Evolutionary conservation across 2,888 invertebrate genomes (phyloP).

Genomic region (Pandemis corylana): DNA sequence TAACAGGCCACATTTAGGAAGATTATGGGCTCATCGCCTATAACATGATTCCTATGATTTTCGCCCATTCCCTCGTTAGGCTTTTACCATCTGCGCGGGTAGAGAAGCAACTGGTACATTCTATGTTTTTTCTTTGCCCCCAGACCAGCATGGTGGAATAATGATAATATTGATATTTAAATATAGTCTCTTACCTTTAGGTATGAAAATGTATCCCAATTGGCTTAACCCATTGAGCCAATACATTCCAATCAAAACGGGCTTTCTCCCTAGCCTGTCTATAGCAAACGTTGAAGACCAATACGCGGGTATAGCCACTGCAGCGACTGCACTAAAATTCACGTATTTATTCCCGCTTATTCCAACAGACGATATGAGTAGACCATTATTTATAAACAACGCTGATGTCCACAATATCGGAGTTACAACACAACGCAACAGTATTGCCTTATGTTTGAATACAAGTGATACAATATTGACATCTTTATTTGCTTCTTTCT

Average conservation of each 20-base stretch:
- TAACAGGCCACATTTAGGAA: too few relatives aligned
- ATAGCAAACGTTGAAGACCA: neutral
- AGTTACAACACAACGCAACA: constrained; percentile 5
- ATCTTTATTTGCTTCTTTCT: neutral
- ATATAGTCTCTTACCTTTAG: constrained; percentile 11
- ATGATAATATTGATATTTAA: neutral
- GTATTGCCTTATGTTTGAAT: constrained; percentile 19
- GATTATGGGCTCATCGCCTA: too few relatives aligned
- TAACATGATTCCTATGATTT: too few relatives aligned
- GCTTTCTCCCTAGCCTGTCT: constrained; percentile 22
- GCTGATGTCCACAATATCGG: constrained; percentile 22
- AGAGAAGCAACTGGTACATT: too few relatives aligned
- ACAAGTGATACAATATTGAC: neutral
- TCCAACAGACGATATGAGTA: constrained; percentile 22
- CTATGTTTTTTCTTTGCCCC: too few relatives aligned
- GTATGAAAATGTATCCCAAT: constrained; percentile 18
- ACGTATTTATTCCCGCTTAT: constrained; percentile 24
- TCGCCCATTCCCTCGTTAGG: too few relatives aligned
- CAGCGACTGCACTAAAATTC: constrained; percentile 1
- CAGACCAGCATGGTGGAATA: too few relatives aligned
- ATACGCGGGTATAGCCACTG: constrained; percentile 16
- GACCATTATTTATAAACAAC: constrained; percentile 12
- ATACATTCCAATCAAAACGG: constrained; percentile 9
- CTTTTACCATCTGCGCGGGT: too few relatives aligned
- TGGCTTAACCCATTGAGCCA: constrained; percentile 15